Base-by-base conservation (phyloP, 2,888 invertebrate genomes). In the Enchytraeus crypticus region DNA sequence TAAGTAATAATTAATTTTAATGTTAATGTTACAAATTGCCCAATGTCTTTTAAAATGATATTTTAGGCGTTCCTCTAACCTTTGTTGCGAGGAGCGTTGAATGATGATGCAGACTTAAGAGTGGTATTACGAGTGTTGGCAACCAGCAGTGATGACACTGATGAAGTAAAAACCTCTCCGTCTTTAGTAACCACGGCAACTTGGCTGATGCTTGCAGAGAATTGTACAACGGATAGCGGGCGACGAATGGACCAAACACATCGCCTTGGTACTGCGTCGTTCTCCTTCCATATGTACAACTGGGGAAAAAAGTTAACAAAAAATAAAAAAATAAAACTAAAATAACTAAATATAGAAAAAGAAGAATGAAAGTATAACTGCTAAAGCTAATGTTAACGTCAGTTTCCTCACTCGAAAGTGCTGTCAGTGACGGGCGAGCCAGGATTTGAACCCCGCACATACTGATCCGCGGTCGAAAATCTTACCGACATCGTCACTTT, bases 221-320 rank as follows among this genome's bases (percentile, higher is more conserved):
- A 79, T 73, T 86, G 83, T 1, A 78, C 82, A 51, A 87, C 80
- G 34, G 80, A 74, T 33, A 85, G 71, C 67, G 84, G 82, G 58
- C 87, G 84, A 56, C 81, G 84, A 23, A 85, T 78, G 1, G 84
- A 83, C 77, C 85, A 86, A 33, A 85, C 81, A 68, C 86, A 87
- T 57, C 76, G 70, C 53, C 72, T 72, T 0, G 57, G 27, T n/a
- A 57, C 47, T 21, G 74, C 75, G 62, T 73, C 83, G 2, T 82
- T 81, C 69, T 85, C 85, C 66, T 85, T 84, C 88, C 88, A 88
- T 5, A 87, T 74, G 65, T 84, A 81, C 18, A 88, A 76, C 72
- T 76, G 64, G 14, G 62, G 62, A 5, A 53, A 49, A 32, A 49
- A 1, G 55, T 32, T 32, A 34, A 51, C n/a, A 8, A 21, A 45